Conservation (phyloP, 2,797 vertebrate genomes). For the Diceros bicornis region DNA sequence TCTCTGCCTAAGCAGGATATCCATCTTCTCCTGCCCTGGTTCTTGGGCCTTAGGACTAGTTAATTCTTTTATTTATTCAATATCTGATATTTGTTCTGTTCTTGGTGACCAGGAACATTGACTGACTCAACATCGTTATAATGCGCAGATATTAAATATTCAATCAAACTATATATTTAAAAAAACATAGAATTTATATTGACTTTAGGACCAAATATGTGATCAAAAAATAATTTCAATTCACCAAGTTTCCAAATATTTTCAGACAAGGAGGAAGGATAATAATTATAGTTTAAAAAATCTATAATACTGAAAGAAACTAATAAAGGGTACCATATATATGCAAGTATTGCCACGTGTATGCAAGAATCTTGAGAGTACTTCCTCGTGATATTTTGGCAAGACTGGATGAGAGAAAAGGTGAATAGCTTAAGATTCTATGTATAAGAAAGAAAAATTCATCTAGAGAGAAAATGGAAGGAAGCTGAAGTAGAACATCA, state of each 20-base stretch:
- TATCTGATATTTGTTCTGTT: background rate
- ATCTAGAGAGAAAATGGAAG: background rate
- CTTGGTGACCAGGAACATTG: background rate
- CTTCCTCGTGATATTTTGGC: background rate
- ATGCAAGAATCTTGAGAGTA: background rate
- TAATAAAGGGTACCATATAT: background rate
- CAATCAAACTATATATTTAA: background rate
- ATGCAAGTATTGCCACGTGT: background rate
- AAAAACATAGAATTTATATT: background rate
- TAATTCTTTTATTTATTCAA: background rate
- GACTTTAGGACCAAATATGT: background rate
- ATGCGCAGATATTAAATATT: background rate
- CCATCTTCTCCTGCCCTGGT: background rate
- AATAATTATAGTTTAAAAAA: background rate
- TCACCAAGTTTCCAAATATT: background rate
- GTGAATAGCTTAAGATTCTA: background rate
- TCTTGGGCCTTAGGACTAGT: background rate
- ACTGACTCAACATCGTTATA: background rate
- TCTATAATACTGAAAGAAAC: background rate
- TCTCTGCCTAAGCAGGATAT: background rate
- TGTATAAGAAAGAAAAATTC: background rate
- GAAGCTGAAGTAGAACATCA: background rate
- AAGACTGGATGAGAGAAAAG: background rate
- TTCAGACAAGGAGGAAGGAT: background rate
- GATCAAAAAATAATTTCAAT: background rate